Base-by-base conservation (phyloP, 1,140 invertebrate species). In the Tetragnatha versicolor region DNA sequence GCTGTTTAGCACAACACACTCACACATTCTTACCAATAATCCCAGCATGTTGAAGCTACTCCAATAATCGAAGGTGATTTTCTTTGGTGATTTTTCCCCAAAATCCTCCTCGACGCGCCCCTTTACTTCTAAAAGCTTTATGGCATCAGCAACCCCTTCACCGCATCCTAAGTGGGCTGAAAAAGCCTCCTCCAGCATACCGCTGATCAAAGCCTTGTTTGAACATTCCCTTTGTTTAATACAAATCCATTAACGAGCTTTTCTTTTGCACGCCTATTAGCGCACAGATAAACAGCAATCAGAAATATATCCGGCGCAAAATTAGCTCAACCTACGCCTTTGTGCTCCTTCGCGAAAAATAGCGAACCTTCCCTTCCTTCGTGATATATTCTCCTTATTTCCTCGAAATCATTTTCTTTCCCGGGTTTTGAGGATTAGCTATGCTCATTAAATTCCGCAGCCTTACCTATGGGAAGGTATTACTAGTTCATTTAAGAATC, bases 331-430 rank as follows among this genome's bases (percentile, higher is more conserved):
- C n/a, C n/a, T n/a, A n/a, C n/a, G n/a, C n/a, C n/a, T n/a, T n/a
- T n/a, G n/a, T n/a, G n/a, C n/a, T n/a, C n/a, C n/a, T n/a, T n/a
- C n/a, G n/a, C n/a, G n/a, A n/a, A n/a, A n/a, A n/a, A n/a, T n/a
- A n/a, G n/a, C n/a, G n/a, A n/a, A n/a, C n/a, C n/a, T n/a, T n/a
- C n/a, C n/a, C n/a, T n/a, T n/a, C n/a, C n/a, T 14, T 29, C 37
- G 39, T 73, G 70, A 73, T 60, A 73, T 73, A 73, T 73, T 73
- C 22, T 55, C 37, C 37, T 73, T 60, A 73, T 73, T 60, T 73
- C 55, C 25, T 7, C 39, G 51, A 33, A 61, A 60, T 73, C 37
- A 42, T 73, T 73, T 73, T 58, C 53, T 60, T 73, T 73, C 39
- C 33, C 35, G 53, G 27, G 37, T 31, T 53, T 53, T 47, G 37